Evolutionary conservation across 2,797 vertebrate species (phyloP), one percentile per base, ranked within the genome.

Genomic region (Hippocampus kuda): DNA sequence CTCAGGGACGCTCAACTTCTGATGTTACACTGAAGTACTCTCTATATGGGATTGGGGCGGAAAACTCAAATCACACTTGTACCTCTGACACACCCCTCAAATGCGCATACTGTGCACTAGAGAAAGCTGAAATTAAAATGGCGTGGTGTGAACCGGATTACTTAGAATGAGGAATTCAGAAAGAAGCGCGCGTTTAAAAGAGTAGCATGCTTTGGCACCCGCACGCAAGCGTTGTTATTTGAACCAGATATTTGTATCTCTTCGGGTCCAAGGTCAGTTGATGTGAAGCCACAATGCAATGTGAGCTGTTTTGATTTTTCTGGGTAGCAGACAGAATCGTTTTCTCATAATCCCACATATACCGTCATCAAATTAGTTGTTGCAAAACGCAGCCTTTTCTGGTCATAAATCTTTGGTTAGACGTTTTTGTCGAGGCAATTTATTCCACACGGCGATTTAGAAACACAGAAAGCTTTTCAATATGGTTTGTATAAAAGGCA

Each of bases 401-500:
- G 26, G 12, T 59, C 30, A 24, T 16, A 15, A 16, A 59, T 59
- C 56, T 27, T 57, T 27, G 15, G 4, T 15, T 57, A 16, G 24
- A 1, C 11, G 53, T 69, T 76, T 68, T 76, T 69, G 56, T 66
- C 60, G n/a, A 46, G 27, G 16, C 44, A 11, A 3, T 59, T 9
- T 1, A 70, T 72, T 22, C 57, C 73, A 67, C 48, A 27, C 27
- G 27, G 27, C 13, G 11, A 59, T 27, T 59, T 68, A 18, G 2
- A 73, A 66, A 51, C 65, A 24, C 44, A 68, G 61, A 75, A 34
- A 34, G 30, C 70, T 68, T 66, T 71, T 70, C 75, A 66, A 70
- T 78, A 22, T n/a, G 2, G 24, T 72, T 30, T 68, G n/a, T 65
- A 68, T 75, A 66, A 74, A 65, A 75, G 30, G 10, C 48, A 22